Evolutionary conservation across 2,797 vertebrate species (phyloP), one percentile per base, ranked within the genome.

Genomic region (Oreochromis mossambicus): DNA sequence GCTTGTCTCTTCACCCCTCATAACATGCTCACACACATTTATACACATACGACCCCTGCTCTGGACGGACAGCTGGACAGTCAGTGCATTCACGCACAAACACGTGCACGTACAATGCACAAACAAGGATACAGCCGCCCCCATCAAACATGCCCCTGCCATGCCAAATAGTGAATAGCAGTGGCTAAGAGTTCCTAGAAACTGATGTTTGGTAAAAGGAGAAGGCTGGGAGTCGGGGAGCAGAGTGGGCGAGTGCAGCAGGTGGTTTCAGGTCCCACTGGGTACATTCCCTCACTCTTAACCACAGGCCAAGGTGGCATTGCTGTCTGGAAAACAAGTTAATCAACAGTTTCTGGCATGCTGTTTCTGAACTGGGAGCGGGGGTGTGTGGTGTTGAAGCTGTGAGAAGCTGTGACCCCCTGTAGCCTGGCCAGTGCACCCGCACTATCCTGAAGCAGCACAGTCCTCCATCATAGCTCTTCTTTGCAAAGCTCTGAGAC

Each of bases 151-250:
- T 88, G 78, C 86, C 77, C 89, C 19, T 34, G 48, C 86, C 29
- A 75, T 92, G 95, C 91, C 95, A 95, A 85, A 96, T 95, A 92
- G 93, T 91, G 89, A 91, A 95, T 93, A 89, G 94, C 86, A 19
- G 80, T 34, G 82, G 82, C 66, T 92, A 93, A 92, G 94, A 94
- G 96, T 96, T 96, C 93, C 82, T 92, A 93, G 93, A 95, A 94
- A 78, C 92, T 83, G 88, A 73, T 96, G 95, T 96, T 97, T 95
- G 95, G 95, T 95, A 96, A 97, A 95, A 36, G 91, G 95, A 97
- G 96, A 97, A 81, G 95, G 92, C 93, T 94, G 94, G 92, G 93
- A 94, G 92, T 89, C 88, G 43, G 81, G 86, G 85, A 90, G 88
- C 13, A 24, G 87, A 89, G 90, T 88, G 92, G 91, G 88, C 61